Evolutionary conservation across 1,140 invertebrate species (phyloP), one percentile per base, ranked within the genome.

Genomic region (Rhyzopertha dominica): DNA sequence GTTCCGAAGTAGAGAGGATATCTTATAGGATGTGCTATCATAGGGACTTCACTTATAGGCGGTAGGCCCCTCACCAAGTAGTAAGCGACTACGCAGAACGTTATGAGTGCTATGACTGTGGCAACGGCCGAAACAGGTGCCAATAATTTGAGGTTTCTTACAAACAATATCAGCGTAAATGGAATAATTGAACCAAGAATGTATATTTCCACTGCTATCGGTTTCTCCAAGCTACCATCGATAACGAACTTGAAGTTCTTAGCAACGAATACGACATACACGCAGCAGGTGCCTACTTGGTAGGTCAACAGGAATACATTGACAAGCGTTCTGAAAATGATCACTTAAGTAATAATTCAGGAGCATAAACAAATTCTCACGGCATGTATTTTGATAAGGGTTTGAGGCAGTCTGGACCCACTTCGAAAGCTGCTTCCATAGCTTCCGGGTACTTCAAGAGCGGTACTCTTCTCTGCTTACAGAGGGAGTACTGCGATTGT

Each of bases 261-360:
- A 1, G 85, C 78, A 4, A 91, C 81, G 65, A 92, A 93, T 1
- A 92, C 80, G 14, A 90, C 78, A 68, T 93, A 93, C 0, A 91
- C 86, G 68, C 87, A 90, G 63, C 89, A 92, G 40, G 90, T 90
- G 4, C 90, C 90, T 40, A 92, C 74, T 69, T 93, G 89, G 42
- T 89, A 89, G 23, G 88, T 69, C 16, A 87, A 75, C 14, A 93
- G 73, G 56, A 87, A 85, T 1, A 73, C 63, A 57, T 85, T 82
- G 3, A 82, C 77, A 5, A 80, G 60, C 22, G 71, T 66, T 42
- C 81, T 82, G 67, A 14, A 32, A 47, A 26, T 16, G 23, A 39
- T 22, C 7, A n/a, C n/a, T n/a, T n/a, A n/a, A n/a, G n/a, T n/a
- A n/a, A n/a, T n/a, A n/a, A n/a, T n/a, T n/a, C n/a, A n/a, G n/a